Evolutionary conservation across 2,113 vertebrate genomes (phyloP).

Genomic region (Ochotona princeps): DNA sequence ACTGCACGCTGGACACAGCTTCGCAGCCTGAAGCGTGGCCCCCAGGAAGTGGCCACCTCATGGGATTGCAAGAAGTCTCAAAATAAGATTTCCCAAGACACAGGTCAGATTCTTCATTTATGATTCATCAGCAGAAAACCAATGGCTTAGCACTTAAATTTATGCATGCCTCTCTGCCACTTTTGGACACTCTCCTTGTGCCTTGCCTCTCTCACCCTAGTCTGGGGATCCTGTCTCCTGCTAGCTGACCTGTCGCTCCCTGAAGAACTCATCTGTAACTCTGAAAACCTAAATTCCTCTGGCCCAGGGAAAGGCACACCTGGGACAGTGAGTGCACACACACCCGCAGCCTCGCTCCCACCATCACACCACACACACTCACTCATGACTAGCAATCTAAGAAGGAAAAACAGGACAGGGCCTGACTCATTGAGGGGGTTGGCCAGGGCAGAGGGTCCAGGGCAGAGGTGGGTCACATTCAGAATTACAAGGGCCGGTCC

Average conservation of each 20-base stretch:
- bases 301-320: background rate
- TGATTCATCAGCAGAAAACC: background rate
- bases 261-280: background rate
- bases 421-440: background rate
- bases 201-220: background rate
- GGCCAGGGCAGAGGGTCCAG: too few relatives aligned
- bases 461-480: background rate
- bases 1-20: background rate
- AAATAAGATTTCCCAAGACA: background rate
- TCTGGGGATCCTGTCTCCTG: background rate
- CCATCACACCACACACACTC: background rate
- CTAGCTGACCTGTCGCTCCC: background rate
- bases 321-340: too few relatives aligned
- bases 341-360: too few relatives aligned
- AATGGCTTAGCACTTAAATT: background rate
- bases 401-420: background rate
- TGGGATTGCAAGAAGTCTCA: background rate
- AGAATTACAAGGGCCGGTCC: constrained; percentile 49
- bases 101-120: background rate
- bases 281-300: background rate
- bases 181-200: too few relatives aligned
- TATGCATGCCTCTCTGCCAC: accelerated
- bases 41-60: background rate
- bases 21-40: background rate
- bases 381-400: background rate